These are phyloP conservation scores for Mirza zaza DNA, from an alignment of 2,113 vertebrate genomes.

Conservation along the genomic window DNA sequence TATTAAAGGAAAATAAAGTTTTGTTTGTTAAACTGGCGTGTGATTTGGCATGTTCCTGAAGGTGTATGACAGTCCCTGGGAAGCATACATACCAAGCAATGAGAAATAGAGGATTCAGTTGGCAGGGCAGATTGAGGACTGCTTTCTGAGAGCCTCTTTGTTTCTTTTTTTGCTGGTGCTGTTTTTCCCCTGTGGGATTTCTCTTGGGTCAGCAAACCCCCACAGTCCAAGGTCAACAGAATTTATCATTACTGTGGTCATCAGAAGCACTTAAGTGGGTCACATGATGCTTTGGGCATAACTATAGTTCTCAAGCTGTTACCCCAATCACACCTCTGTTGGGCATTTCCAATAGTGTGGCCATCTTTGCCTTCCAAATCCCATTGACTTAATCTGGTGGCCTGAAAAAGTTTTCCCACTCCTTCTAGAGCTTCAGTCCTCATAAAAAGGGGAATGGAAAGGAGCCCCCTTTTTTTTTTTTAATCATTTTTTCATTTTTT, in stretches of 20 bases:
- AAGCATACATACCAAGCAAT: neutral
- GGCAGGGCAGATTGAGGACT: neutral
- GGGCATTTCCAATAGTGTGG: neutral
- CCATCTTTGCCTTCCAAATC: slow-evolving; percentile 16
- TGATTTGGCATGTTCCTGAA: slow-evolving; percentile 59
- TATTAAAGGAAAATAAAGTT: slow-evolving; percentile 88
- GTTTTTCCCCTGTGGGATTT: slow-evolving; percentile 19
- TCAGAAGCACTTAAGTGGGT: neutral
- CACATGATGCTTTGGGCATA: neutral
- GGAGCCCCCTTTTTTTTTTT: neutral
- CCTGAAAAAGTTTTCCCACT: neutral
- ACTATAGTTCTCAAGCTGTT: neutral
- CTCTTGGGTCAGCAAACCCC: slow-evolving; percentile 43
- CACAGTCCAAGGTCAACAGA: slow-evolving; percentile 38
- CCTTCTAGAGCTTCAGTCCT: neutral
- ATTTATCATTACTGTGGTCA: slow-evolving; percentile 35
- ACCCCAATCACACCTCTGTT: neutral
- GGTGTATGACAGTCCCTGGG: neutral
- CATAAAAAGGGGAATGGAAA: neutral
- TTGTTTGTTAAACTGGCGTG: slow-evolving; percentile 82
- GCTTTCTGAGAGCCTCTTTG: slow-evolving; percentile 42
- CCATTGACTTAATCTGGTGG: neutral
- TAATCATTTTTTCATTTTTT: neutral
- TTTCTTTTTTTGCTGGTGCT: slow-evolving; percentile 48
- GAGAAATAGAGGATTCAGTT: neutral